Conservation (phyloP, 2,888 invertebrate species). For the Drosophila mayaguana region DNA sequence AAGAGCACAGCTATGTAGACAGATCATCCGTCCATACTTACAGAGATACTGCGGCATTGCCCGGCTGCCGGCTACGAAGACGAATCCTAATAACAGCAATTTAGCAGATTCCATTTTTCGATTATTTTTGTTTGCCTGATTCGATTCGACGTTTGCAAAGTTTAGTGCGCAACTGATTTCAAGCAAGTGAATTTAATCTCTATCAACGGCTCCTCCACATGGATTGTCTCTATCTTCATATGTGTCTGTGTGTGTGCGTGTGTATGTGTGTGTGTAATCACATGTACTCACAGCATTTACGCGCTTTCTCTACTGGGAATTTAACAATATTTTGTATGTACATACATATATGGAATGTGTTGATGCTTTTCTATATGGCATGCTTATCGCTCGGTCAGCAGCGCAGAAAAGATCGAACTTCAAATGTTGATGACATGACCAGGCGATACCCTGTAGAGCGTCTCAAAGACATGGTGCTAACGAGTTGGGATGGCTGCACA, state of each 20-base stretch:
- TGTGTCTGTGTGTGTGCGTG: conserved; percentile 7
- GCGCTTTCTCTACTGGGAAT: conserved; percentile 61
- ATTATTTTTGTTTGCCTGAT: neutral
- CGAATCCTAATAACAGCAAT: conserved; percentile 8
- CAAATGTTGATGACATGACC: conserved; percentile 12
- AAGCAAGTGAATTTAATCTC: conserved; percentile 52
- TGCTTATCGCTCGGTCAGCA: conserved; percentile 54
- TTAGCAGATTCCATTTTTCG: conserved; percentile 24
- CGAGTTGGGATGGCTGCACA: too few species aligned
- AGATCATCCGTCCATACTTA: conserved; percentile 13
- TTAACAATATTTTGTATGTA: conserved; percentile 42
- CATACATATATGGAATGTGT: conserved; percentile 52
- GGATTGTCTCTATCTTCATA: conserved; percentile 1
- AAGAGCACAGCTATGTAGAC: neutral
- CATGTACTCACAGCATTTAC: conserved; percentile 64
- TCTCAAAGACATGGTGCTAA: neutral
- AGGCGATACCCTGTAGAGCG: conserved; percentile 21
- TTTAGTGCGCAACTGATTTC: conserved; percentile 66
- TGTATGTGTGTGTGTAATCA: conserved; percentile 38
- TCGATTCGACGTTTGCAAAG: conserved; percentile 66
- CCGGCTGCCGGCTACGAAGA: conserved; percentile 19
- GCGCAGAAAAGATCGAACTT: conserved; percentile 37
- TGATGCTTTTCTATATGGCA: conserved; percentile 47
- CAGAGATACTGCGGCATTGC: conserved; percentile 17
- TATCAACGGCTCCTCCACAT: conserved; percentile 45